Percentiles rank a stretch among this genome's conserved stretches.
These are phyloP conservation scores for Rhabdornis inornatus DNA, from an alignment of 2,113 vertebrate genomes.

Conservation along the genomic window DNA sequence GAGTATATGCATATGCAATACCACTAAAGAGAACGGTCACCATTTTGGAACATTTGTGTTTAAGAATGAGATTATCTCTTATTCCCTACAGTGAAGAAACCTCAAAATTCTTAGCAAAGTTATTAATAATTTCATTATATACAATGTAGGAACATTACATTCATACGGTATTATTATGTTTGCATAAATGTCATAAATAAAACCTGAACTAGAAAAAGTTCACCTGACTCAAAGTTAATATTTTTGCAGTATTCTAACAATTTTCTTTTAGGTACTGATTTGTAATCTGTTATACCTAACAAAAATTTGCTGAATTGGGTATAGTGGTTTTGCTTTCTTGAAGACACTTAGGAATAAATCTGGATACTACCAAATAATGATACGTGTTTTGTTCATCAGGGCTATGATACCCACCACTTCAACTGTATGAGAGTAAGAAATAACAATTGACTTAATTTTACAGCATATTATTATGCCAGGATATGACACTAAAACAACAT, in stretches of 20 bases:
- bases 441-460: neutral
- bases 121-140: neutral
- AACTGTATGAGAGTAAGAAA: neutral
- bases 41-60: neutral
- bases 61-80: neutral
- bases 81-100: neutral
- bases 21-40: neutral
- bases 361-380: neutral
- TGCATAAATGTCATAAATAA: neutral
- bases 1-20: neutral
- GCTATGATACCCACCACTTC: neutral
- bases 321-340: neutral
- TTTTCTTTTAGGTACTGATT: neutral
- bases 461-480: neutral
- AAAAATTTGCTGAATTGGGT: neutral
- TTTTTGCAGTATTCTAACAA: neutral
- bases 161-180: neutral
- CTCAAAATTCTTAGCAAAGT: neutral
- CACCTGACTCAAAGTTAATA: neutral
- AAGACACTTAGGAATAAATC: neutral
- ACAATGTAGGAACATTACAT: neutral
- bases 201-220: neutral
- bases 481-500: neutral
- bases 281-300: neutral
- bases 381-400: neutral